Conservation (phyloP, 2,113 vertebrate genomes). For the Puffinus mauretanicus region DNA sequence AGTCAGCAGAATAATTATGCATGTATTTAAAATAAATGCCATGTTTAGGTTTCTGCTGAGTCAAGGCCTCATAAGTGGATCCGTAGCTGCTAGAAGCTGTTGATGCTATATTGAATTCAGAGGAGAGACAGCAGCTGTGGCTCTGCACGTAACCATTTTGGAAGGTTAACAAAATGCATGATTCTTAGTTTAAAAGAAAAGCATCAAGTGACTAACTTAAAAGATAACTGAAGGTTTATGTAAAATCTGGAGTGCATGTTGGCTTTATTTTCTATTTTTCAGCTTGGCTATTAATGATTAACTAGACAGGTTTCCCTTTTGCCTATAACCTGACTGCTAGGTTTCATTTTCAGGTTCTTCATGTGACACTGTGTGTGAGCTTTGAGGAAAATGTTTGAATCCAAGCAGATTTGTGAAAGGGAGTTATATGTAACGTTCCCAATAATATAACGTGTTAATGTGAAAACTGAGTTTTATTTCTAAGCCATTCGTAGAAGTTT, state of each 20-base stretch:
- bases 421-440: neutral
- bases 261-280: neutral
- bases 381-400: neutral
- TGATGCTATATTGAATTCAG: neutral
- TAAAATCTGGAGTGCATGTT: neutral
- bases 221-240: neutral
- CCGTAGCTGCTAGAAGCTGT: neutral
- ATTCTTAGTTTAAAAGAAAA: neutral
- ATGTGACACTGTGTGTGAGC: neutral
- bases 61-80: neutral
- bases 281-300: neutral
- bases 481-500: neutral
- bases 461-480: neutral
- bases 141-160: neutral
- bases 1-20: conserved; percentile 25
- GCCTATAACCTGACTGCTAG: neutral
- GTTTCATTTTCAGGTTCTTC: conserved; percentile 37
- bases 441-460: neutral
- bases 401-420: neutral
- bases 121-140: conserved; percentile 7
- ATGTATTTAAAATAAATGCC: conserved; percentile 3
- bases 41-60: conserved; percentile 13
- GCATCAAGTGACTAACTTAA: neutral
- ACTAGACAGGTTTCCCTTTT: neutral
- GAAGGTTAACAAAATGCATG: neutral